A percentile compares a stretch with the other conserved stretches of the same genome.
Conservation (phyloP, 1,140 invertebrate species). For the Wiebesia pumilae region DNA sequence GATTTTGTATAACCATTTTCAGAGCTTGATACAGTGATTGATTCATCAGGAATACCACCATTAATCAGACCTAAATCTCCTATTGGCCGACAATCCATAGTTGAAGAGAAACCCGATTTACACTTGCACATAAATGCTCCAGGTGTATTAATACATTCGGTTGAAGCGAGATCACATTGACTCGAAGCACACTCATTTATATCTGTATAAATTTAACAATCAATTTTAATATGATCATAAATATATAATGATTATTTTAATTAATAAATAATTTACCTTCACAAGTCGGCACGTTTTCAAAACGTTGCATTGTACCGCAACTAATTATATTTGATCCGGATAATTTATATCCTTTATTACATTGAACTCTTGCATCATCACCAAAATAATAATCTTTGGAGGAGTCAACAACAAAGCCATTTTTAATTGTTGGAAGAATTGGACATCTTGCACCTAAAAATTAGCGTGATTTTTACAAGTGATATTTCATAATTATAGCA, state of each 20-base stretch:
- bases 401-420: slow-evolving; percentile 88
- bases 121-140: slow-evolving; percentile 96
- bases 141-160: slow-evolving; percentile 92
- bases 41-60: slow-evolving; percentile 91
- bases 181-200: slow-evolving; percentile 93
- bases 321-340: slow-evolving; percentile 90
- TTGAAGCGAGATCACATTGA: slow-evolving; percentile 92
- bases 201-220: slow-evolving; percentile 75
- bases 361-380: slow-evolving; percentile 94
- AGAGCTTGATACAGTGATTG: slow-evolving; percentile 88
- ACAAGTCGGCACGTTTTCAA: slow-evolving; percentile 89
- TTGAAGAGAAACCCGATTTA: slow-evolving; percentile 87
- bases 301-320: slow-evolving; percentile 90
- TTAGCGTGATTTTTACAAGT: slow-evolving; percentile 35
- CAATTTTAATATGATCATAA: not conserved
- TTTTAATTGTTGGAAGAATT: slow-evolving; percentile 87
- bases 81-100: slow-evolving; percentile 91
- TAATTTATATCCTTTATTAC: slow-evolving; percentile 90
- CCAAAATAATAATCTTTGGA: slow-evolving; percentile 87
- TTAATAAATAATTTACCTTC: slow-evolving; percentile 76
- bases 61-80: slow-evolving; percentile 91
- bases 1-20: slow-evolving; percentile 89
- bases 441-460: slow-evolving; percentile 84
- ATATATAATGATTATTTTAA: not conserved
- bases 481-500: not conserved